Conservation (phyloP, 2,113 vertebrate species). For the Colistium nudipinnis region DNA sequence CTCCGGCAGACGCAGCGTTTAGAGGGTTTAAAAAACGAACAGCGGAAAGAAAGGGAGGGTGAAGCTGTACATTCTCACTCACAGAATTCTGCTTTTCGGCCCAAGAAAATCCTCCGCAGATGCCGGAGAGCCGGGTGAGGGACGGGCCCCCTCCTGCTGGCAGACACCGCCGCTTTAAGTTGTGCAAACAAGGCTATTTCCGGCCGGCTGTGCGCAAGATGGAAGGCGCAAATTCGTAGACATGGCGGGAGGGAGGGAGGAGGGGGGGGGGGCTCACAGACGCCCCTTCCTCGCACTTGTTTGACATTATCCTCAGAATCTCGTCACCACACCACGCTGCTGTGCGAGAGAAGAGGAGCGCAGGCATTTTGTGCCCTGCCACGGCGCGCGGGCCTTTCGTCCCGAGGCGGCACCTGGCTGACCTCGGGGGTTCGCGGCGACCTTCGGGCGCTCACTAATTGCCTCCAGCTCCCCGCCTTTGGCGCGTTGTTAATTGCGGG, state of each 20-base stretch:
- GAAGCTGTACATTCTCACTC: too few species aligned
- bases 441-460: background rate
- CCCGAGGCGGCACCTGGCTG: background rate
- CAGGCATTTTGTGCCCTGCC: constrained; percentile 39
- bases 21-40: background rate
- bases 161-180: constrained; percentile 56
- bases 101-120: constrained; percentile 55
- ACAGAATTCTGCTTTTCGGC: background rate
- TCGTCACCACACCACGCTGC: constrained; percentile 50
- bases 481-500: background rate
- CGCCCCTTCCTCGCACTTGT: constrained; percentile 29
- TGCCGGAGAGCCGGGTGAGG: constrained; percentile 41
- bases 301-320: constrained; percentile 57
- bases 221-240: constrained; percentile 43
- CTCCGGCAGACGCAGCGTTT: too few species aligned
- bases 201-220: constrained; percentile 14
- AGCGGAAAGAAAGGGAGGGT: background rate
- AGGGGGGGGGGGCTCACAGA: too few species aligned
- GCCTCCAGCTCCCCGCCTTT: background rate
- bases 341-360: constrained; percentile 44
- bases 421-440: background rate
- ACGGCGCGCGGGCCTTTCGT: constrained; percentile 29
- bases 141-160: constrained; percentile 40
- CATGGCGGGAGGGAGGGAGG: background rate
- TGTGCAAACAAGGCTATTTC: constrained; percentile 59